These are phyloP conservation scores for Petromus typicus DNA, from an alignment of 2,113 vertebrate species.

Conservation along the genomic window DNA sequence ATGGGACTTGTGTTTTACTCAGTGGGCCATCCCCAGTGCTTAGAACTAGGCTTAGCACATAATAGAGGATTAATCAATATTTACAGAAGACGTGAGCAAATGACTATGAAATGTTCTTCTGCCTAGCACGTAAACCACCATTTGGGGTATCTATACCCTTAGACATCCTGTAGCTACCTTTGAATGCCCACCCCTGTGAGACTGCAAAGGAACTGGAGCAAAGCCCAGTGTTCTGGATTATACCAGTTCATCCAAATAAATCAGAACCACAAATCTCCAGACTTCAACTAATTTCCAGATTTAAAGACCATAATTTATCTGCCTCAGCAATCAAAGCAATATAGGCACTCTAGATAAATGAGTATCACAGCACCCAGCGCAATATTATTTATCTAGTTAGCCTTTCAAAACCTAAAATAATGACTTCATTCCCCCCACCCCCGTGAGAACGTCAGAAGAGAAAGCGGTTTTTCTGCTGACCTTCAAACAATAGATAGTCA, in stretches of 20 bases:
- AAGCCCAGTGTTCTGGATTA: not conserved
- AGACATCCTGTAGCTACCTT: not conserved
- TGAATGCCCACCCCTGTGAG: not conserved
- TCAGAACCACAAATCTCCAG: not conserved
- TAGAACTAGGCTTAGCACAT: not conserved
- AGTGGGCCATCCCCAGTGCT: not conserved
- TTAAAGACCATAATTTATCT: not conserved
- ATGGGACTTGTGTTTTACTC: not conserved
- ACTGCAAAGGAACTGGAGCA: not conserved
- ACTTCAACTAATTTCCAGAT: not conserved
- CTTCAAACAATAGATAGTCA: not conserved
- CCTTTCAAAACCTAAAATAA: not conserved
- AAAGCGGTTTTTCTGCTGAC: not conserved
- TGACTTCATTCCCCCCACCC: not conserved
- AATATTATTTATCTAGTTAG: not conserved
- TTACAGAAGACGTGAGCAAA: not conserved
- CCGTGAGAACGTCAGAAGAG: not conserved
- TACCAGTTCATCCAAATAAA: not conserved
- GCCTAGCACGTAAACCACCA: not conserved
- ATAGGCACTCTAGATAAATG: not conserved
- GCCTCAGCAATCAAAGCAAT: not conserved
- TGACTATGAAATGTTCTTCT: not conserved
- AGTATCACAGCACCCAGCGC: not conserved
- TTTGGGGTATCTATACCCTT: not conserved
- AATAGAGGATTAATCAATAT: not conserved